Conservation (phyloP, 2,888 invertebrate genomes). For the Tenthredo notha region DNA sequence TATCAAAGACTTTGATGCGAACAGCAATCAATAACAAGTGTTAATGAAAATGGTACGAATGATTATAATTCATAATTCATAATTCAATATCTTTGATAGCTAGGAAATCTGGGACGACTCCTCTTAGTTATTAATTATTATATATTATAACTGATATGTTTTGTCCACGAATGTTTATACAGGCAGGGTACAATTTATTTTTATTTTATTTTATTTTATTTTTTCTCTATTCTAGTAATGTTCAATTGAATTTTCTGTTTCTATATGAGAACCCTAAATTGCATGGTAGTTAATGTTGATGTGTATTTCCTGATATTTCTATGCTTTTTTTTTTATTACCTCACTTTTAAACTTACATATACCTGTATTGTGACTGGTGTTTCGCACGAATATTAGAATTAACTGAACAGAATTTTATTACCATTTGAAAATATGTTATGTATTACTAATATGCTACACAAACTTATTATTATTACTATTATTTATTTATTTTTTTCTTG, state of each 20-base stretch:
- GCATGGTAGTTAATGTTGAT: constrained; percentile 46
- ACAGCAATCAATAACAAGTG: background rate
- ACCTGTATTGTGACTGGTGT: background rate
- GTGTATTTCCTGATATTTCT: background rate
- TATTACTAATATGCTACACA: background rate
- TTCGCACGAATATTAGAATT: background rate
- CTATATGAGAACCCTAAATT: background rate
- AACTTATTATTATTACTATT: background rate
- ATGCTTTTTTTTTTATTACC: constrained; percentile 2
- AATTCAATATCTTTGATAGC: background rate
- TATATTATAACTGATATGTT: constrained; percentile 3
- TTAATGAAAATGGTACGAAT: constrained; percentile 16
- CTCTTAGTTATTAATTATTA: background rate
- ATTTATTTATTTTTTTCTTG: background rate
- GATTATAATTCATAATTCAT: constrained; percentile 21
- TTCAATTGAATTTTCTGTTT: constrained; percentile 21
- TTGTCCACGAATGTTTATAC: background rate
- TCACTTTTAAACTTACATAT: constrained; percentile 7
- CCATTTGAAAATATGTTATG: background rate
- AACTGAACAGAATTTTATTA: background rate
- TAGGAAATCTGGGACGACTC: background rate
- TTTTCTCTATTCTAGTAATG: background rate
- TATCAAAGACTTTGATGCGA: background rate
- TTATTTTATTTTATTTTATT: background rate
- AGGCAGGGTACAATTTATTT: background rate